Percentiles rank a stretch among this genome's conserved stretches.
phyloP scores from a whole-genome alignment of 2,888 invertebrate species.

The Drosophila quinaria region DNA sequence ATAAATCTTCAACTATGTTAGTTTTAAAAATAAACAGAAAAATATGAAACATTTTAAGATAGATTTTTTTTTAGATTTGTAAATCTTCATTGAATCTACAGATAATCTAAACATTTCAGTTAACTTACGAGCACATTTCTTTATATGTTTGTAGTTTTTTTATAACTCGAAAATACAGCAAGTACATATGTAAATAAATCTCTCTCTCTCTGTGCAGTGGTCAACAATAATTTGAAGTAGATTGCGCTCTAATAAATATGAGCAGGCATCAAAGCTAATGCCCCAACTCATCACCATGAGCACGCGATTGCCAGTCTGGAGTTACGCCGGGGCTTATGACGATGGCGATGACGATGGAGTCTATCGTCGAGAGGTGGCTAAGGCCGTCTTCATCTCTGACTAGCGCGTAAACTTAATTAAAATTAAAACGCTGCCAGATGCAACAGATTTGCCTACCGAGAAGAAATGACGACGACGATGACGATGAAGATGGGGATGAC shows the following conservation, averaged over 20 bases:
- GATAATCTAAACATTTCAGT: not conserved
- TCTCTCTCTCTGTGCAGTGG: slow-evolving; percentile 11
- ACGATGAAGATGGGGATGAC: slow-evolving; percentile 23
- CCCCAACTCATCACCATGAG: slow-evolving; percentile 84
- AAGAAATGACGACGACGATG: slow-evolving; percentile 58
- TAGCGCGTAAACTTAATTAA: slow-evolving; percentile 83
- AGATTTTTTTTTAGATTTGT: no score
- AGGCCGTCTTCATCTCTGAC: slow-evolving; percentile 21
- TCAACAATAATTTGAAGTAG: slow-evolving; percentile 68
- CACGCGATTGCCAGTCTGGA: slow-evolving; percentile 64
- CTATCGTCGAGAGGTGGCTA: slow-evolving; percentile 21
- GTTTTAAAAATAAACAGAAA: no score
- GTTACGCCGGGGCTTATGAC: slow-evolving; percentile 28
- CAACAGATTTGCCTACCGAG: slow-evolving; percentile 72
- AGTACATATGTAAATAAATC: slow-evolving; percentile 40
- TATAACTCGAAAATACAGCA: not conserved
- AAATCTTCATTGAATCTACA: not conserved
- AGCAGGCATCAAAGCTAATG: slow-evolving; percentile 83
- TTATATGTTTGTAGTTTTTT: not conserved
- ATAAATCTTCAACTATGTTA: no score
- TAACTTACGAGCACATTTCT: not conserved
- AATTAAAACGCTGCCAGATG: slow-evolving; percentile 78
- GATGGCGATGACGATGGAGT: not conserved
- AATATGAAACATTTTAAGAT: no score
- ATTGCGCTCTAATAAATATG: slow-evolving; percentile 84